Conservation (phyloP, 2,888 invertebrate genomes). For the Platerodrilus igneus region DNA sequence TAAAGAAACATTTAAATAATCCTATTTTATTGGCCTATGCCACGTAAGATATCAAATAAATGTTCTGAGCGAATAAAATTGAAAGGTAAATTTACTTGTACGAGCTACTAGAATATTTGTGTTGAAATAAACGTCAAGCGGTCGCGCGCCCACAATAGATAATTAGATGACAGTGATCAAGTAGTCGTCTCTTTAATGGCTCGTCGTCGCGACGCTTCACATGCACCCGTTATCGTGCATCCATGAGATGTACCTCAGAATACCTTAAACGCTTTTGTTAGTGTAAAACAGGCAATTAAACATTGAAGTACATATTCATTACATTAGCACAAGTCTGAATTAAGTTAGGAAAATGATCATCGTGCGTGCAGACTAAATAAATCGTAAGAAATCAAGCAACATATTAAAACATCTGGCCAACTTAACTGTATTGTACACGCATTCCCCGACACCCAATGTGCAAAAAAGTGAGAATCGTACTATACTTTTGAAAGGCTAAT, state of each 20-base stretch:
- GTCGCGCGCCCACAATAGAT: conserved; percentile 21
- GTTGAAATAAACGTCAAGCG: conserved; percentile 18
- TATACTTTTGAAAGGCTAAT: conserved; percentile 17
- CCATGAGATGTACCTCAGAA: conserved; percentile 8
- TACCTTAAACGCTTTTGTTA: conserved; percentile 6
- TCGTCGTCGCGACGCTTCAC: conserved; percentile 21
- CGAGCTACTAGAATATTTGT: too few relatives aligned
- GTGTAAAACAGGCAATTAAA: too few relatives aligned
- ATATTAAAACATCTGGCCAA: conserved; percentile 13
- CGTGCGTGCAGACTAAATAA: conserved; percentile 19
- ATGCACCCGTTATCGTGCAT: conserved; percentile 17
- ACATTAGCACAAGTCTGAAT: too few relatives aligned
- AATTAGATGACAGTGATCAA: conserved; percentile 26
- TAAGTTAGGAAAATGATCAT: too few relatives aligned
- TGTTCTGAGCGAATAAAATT: too few relatives aligned
- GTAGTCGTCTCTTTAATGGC: conserved; percentile 22
- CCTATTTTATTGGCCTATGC: too few relatives aligned
- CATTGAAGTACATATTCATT: too few relatives aligned
- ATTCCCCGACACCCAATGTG: conserved; percentile 23
- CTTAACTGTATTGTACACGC: conserved; percentile 18
- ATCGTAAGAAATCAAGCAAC: conserved; percentile 14
- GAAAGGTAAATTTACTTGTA: too few relatives aligned
- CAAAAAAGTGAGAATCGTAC: conserved; percentile 19
- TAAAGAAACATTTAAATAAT: too few relatives aligned
- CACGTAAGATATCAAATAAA: too few relatives aligned